phyloP scores from a whole-genome alignment of 35 echinoderm and acorn worm species.

The Acanthaster planci region DNA sequence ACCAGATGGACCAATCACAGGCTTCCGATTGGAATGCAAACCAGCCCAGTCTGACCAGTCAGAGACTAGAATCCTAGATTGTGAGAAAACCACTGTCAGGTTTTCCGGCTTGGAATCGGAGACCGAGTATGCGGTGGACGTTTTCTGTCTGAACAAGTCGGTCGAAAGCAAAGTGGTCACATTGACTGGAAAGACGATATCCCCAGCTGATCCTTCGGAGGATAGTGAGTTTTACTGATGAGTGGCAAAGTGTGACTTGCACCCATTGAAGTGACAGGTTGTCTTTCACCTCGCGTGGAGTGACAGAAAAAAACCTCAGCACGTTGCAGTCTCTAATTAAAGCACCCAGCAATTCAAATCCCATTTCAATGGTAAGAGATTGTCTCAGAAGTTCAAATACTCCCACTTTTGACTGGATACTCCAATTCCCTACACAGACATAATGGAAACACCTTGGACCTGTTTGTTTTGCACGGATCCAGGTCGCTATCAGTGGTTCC shows the following conservation, averaged over 20 bases:
- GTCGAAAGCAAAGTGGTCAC: slow-evolving; percentile 39
- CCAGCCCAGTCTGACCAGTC: slow-evolving; percentile 6
- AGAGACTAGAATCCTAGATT: slow-evolving; percentile 52
- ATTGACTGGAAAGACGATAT: neutral
- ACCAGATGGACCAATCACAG: neutral
- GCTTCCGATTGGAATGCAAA: neutral
- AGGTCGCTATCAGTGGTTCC: no score
- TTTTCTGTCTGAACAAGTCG: slow-evolving; percentile 30
- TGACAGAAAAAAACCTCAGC: no score
- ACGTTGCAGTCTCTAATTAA: slow-evolving; percentile 12
- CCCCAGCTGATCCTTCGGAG: neutral
- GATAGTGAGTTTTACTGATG: slow-evolving; percentile 52
- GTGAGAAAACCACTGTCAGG: slow-evolving; percentile 37
- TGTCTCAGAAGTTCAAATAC: no score
- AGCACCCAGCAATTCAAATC: no score
- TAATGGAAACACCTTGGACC: no score
- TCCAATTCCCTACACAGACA: no score
- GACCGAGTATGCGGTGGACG: slow-evolving; percentile 27
- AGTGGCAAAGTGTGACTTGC: no score
- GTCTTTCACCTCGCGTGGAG: neutral
- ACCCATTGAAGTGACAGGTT: no score
- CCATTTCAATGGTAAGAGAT: no score
- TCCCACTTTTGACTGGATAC: no score
- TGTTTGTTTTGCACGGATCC: no score
- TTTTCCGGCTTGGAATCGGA: slow-evolving; percentile 29